Conservation (phyloP, 2,888 invertebrate species). For the Biston betularia region DNA sequence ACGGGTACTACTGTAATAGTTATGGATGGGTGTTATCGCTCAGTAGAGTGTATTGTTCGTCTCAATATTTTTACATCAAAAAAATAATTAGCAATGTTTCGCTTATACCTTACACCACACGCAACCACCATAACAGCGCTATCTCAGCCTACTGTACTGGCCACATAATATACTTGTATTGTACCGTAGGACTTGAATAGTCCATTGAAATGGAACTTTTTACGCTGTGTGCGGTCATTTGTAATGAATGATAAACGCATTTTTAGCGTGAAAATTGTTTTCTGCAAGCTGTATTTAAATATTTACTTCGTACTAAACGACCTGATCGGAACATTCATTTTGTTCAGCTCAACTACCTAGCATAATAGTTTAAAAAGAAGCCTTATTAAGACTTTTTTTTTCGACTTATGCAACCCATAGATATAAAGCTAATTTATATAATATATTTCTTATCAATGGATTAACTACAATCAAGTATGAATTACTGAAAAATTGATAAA, state of each 20-base stretch:
- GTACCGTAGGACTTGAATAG: conserved; percentile 65
- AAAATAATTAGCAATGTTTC: background rate
- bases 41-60: too few species aligned
- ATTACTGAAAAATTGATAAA: background rate
- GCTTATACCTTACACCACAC: conserved; percentile 45
- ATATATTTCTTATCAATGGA: too few species aligned
- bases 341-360: too few species aligned
- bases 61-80: too few species aligned
- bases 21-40: too few species aligned
- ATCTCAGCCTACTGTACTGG: conserved; percentile 60
- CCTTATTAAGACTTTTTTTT: too few species aligned
- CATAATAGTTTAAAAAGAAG: too few species aligned
- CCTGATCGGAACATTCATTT: too few species aligned
- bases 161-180: conserved; percentile 60
- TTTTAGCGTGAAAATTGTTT: conserved; percentile 4
- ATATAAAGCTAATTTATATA: too few species aligned
- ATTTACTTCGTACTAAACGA: background rate
- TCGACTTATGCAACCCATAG: too few species aligned
- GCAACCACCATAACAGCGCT: conserved; percentile 50
- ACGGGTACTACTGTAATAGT: too few species aligned
- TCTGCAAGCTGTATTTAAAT: background rate
- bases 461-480: too few species aligned
- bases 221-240: conserved; percentile 54
- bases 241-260: conserved; percentile 17
- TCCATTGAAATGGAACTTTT: conserved; percentile 66